Base-by-base conservation (phyloP, 2,888 invertebrate species). In the Nysson spinosus region DNA sequence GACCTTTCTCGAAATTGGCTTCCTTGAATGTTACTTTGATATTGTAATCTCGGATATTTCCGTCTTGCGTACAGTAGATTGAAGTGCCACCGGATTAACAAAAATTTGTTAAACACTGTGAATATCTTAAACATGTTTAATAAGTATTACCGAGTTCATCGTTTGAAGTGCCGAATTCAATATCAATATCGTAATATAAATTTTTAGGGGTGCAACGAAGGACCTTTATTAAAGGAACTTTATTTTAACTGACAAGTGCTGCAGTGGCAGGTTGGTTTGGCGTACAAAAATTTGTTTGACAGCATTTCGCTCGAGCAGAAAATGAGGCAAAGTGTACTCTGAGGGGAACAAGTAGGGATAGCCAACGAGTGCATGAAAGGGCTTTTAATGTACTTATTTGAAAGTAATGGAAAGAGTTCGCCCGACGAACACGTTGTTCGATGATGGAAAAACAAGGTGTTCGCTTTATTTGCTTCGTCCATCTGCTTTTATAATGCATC, bases 401-500 rank as follows among this genome's bases (percentile, higher is more conserved):
- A 64, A 73, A 73, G 70, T 62, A 68, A 73, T 73, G 67, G 67
- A 68, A 69, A 50, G 63, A 58, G 64, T 55, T 61, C 60, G 55
- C 22, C 28, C 58, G 49, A 52, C 50, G 62, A 56, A 67, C 57
- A 67, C 40, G 51, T 63, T 51, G 52, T 50, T 42, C 63, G 42
- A 51, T 54, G 66, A 67, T 66, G 64, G 57, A 75, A 75, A 78
- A 69, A 77, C 69, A 75, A 72, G 67, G 67, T 58, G 70, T 26
- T 54, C 56, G 64, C 57, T 75, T 78, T 75, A 74, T 57, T 65
- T 67, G 55, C 49, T 68, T 67, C 70, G 71, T 75, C 78, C 72
- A 71, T 56, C 69, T 55, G 30, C 58, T 62, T 74, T 79, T 77
- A 71, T 69, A 75, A 78, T 73, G 68, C 65, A 64, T 56, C 62